Base-by-base conservation (phyloP, 1,140 invertebrate species). In the Bradysia coprophila region DNA sequence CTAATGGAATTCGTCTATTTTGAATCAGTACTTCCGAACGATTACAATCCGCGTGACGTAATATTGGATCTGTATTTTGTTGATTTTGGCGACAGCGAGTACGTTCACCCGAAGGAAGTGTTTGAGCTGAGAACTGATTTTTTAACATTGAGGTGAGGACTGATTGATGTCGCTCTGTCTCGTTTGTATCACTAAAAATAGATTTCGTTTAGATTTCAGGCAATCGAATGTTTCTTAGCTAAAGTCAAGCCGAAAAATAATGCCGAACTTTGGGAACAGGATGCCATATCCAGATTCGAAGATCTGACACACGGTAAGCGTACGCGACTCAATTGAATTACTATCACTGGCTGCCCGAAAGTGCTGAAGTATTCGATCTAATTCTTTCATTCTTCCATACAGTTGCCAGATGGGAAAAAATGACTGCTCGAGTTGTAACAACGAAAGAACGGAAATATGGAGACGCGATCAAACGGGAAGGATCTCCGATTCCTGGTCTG, bases 1-100 rank as follows among this genome's bases (percentile, higher is more conserved):
- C 47, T 15, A 38, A 54, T 51, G 53, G 67, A 68, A 50, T 52
- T 65, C 13, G 66, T 65, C 2, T 63, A 75, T 46, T 68, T 77
- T 3, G 60, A 70, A 21, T 68, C 69, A 37, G 61, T 78, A 13
- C 58, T 65, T 23, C 65, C 66, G 41, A 71, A 72, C 55, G 67
- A 71, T 47, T 69, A 72, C 31, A 67, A 73, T 51, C 58, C 64
- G 0, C 59, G 64, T 20, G 52, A 66, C 40, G 52, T 64, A 47
- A 61, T 71, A 21, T 73, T 78, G 0, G 70, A 75, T 49, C 61
- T 88, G 4, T 81, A 78, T 51, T 87, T 76, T 55, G 64, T 87
- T 24, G 85, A 89, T 62, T 90, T 82, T 60, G 85, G 85, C 0
- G 81, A 88, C 55, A 72, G 70, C 36, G 74, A 76, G 40, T 67